These are phyloP conservation scores for Oplegnathus fasciatus DNA, from an alignment of 2,113 vertebrate genomes.

Conservation along the genomic window DNA sequence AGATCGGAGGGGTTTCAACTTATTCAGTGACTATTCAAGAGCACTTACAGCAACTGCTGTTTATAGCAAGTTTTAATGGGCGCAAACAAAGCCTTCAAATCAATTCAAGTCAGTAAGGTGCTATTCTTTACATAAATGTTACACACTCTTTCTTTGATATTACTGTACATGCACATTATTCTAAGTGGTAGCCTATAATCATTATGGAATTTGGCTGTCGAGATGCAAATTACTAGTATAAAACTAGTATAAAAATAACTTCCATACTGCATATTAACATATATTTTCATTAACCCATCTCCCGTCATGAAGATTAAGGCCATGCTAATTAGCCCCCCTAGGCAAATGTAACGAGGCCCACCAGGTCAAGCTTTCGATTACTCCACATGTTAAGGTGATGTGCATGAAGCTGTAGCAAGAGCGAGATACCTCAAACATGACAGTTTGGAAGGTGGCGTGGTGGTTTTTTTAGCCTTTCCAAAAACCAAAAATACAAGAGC, in stretches of 20 bases:
- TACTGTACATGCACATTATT: neutral
- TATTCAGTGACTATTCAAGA: slow-evolving; percentile 48
- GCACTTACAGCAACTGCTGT: slow-evolving; percentile 46
- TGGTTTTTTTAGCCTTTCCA: neutral
- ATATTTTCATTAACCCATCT: neutral
- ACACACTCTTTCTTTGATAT: neutral
- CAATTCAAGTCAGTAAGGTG: slow-evolving; percentile 6
- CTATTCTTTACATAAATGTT: neutral
- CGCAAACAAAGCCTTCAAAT: slow-evolving; percentile 10
- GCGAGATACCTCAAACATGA: neutral
- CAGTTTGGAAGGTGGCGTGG: neutral
- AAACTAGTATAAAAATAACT: neutral
- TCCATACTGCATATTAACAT: neutral
- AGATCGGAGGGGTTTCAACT: slow-evolving; percentile 39
- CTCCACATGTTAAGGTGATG: neutral
- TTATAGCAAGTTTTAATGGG: slow-evolving; percentile 52
- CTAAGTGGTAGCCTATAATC: neutral
- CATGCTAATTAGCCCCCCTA: neutral
- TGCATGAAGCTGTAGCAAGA: neutral
- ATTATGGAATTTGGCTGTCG: neutral
- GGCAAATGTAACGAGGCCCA: neutral
- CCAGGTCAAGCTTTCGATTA: neutral
- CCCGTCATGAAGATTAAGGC: neutral
- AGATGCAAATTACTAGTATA: neutral
- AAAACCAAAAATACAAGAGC: neutral